Evolutionary conservation across 2,113 vertebrate genomes (phyloP).

Genomic region (Albula glossodonta): DNA sequence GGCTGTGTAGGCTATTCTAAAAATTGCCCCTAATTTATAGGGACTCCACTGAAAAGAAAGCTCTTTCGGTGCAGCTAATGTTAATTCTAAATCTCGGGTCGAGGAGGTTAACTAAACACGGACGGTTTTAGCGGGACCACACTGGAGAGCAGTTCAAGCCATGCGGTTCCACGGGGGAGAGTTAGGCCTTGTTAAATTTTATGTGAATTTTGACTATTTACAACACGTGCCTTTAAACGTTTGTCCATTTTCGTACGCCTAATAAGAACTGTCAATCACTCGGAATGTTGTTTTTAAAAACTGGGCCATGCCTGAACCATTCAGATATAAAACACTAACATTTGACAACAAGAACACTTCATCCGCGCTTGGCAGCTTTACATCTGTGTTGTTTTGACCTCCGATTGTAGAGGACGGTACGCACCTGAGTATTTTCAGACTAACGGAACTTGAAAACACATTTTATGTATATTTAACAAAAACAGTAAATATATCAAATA

Average conservation of each 20-base stretch:
- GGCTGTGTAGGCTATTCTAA: not conserved
- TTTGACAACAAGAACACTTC: constrained; percentile 48
- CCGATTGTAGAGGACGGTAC: not conserved
- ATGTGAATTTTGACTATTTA: constrained; percentile 80
- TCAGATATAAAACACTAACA: constrained; percentile 45
- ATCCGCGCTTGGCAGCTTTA: constrained; percentile 27
- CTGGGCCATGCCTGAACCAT: constrained; percentile 30
- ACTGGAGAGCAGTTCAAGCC: constrained; percentile 82
- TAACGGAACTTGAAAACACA: not conserved
- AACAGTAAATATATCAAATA: not conserved
- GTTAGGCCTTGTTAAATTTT: constrained; percentile 81
- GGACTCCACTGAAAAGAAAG: constrained; percentile 51
- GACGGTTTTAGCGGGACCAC: constrained; percentile 87
- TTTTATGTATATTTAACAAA: not conserved
- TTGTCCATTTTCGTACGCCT: constrained; percentile 5
- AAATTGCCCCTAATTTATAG: constrained; percentile 42
- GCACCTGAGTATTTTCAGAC: not conserved
- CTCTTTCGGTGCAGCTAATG: constrained; percentile 49
- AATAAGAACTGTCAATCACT: constrained; percentile 36
- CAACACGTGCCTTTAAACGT: constrained; percentile 60
- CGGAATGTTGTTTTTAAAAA: constrained; percentile 30
- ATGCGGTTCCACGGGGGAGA: constrained; percentile 77
- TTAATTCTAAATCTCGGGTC: constrained; percentile 82
- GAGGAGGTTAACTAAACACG: constrained; percentile 93
- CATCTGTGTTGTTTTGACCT: constrained; percentile 66